phyloP scores from a whole-genome alignment of 2,797 vertebrate species.

The Morelia viridis region DNA sequence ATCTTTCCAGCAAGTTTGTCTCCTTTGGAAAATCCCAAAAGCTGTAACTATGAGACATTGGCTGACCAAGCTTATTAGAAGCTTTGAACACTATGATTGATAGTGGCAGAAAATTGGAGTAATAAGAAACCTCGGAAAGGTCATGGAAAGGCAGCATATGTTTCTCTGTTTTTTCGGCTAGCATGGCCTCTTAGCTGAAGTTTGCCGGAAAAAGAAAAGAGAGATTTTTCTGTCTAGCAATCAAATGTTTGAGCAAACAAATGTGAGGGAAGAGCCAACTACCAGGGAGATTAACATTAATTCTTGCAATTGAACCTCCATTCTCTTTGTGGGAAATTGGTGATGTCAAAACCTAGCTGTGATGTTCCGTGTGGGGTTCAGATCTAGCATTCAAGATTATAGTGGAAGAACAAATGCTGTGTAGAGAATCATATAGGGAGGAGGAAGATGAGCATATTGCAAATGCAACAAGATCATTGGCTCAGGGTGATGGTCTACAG shows the following conservation, averaged over 20 bases:
- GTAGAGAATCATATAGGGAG: neutral
- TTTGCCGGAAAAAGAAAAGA: constrained; percentile 7
- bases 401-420: neutral
- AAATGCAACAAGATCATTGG: neutral
- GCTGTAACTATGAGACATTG: constrained; percentile 17
- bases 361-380: neutral
- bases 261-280: neutral
- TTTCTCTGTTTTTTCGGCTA: constrained; percentile 24
- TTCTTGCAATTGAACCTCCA: neutral
- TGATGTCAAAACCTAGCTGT: constrained; percentile 3
- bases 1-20: constrained; percentile 27
- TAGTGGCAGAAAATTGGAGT: constrained; percentile 1
- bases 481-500: neutral
- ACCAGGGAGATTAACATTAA: neutral
- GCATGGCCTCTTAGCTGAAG: constrained; percentile 8
- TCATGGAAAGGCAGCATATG: constrained; percentile 24
- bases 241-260: constrained; percentile 18
- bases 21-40: constrained; percentile 26
- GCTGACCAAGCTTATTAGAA: constrained; percentile 12
- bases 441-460: neutral
- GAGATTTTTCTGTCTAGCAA: constrained; percentile 4
- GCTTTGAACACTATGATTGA: neutral
- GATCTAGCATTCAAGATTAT: neutral
- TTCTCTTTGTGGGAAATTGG: neutral
- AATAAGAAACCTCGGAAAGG: constrained; percentile 22